Conservation (phyloP, 2,113 vertebrate genomes). For the Scolopax mira region DNA sequence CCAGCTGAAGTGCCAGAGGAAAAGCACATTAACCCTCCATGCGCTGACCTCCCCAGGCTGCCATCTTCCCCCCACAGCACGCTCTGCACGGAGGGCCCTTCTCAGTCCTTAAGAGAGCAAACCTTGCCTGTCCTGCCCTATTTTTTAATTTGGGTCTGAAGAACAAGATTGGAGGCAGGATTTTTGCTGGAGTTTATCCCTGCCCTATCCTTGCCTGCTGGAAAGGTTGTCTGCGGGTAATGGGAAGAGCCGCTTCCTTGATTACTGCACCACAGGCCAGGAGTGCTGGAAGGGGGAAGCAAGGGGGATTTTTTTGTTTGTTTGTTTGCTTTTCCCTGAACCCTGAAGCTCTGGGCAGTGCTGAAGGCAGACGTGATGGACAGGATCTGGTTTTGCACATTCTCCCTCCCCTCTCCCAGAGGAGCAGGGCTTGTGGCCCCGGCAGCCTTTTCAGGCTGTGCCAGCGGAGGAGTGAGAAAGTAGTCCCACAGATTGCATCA, state of each 20-base stretch:
- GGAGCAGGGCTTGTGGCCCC: neutral
- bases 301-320: neutral
- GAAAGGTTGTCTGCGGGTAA: neutral
- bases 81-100: neutral
- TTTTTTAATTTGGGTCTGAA: neutral
- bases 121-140: neutral
- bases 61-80: neutral
- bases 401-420: neutral
- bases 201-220: neutral
- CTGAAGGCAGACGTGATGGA: neutral
- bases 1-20: neutral
- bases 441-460: neutral
- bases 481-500: neutral
- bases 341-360: neutral
- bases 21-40: neutral
- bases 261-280: neutral
- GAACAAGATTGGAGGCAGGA: neutral
- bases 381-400: neutral
- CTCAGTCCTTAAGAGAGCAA: neutral
- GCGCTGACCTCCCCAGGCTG: neutral
- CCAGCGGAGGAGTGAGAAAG: constrained; percentile 28
- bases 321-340: constrained; percentile 47
- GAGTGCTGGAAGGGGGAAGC: neutral
- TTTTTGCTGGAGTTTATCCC: neutral
- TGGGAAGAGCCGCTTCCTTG: neutral